Base-by-base conservation (phyloP, 2,888 invertebrate genomes). In the Ecliptopera silaceata region DNA sequence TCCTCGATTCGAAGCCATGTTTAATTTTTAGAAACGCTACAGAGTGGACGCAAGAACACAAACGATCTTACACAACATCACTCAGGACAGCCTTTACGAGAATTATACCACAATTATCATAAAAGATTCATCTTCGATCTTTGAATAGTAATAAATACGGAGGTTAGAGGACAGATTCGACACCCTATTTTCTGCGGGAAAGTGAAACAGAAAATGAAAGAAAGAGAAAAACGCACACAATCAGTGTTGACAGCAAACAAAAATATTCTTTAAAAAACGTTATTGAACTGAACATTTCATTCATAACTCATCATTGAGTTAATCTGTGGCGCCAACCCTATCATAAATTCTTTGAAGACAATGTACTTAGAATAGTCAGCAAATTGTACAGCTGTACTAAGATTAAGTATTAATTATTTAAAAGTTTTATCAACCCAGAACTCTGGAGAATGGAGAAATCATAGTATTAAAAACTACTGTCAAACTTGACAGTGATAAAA, bases 1-100 rank as follows among this genome's bases (percentile, higher is more conserved):
- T 90, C 97, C 97, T 93, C 95, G 93, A 92, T 96, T 95, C 91
- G 96, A 96, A 94, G 96, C 96, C 96, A 96, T 96, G 93, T 93
- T 94, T 91, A 91, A 91, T 89, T 89, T 90, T 87, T 88, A 80
- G 84, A 88, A 88, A 87, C 82, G 86, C 89, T 91, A 91, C 86
- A 88, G 84, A 87, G 83, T 84, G 84, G 87, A 79, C 87, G 88
- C 84, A 85, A 88, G 88, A 84, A 88, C 84, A 88, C 83, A 87
- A 85, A 83, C 85, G 85, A 87, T 90, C 87, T 85, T 87, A 89
- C 86, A 89, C 90, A 91, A 90, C 91, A 91, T 92, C 90, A 91
- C 91, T 91, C 88, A 84, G 82, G 83, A 86, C 83, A 85, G 85
- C 78, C 84, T 91, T 84, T 91, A 87, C 87, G 89, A 86, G 84